These are phyloP conservation scores for Phaenicophaeus curvirostris DNA, from an alignment of 2,797 vertebrate species.

Conservation along the genomic window DNA sequence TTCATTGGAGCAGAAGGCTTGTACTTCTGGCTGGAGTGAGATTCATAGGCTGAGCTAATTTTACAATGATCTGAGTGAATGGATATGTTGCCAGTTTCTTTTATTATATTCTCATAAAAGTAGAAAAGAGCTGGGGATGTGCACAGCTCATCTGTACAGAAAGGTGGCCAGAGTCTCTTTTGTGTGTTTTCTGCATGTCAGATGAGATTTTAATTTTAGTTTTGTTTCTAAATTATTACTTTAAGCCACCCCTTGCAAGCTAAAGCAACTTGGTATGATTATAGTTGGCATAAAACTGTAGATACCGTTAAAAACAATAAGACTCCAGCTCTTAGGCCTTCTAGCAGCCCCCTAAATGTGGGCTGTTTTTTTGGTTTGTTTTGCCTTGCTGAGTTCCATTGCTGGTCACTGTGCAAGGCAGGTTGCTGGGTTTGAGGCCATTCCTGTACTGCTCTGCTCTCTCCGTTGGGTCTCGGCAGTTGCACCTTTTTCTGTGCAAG, in stretches of 20 bases:
- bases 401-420: neutral
- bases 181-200: neutral
- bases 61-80: neutral
- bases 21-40: neutral
- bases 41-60: neutral
- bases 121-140: neutral
- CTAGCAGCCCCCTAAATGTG: neutral
- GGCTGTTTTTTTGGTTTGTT: neutral
- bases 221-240: neutral
- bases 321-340: neutral
- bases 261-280: neutral
- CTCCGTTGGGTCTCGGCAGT: neutral
- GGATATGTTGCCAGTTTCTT: neutral
- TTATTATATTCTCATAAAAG: neutral
- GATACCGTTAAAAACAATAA: neutral
- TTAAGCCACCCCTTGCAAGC: neutral
- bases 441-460: neutral
- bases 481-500: neutral
- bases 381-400: neutral
- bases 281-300: neutral
- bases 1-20: neutral
- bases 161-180: neutral
- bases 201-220: neutral
- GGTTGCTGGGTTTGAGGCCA: accelerated
- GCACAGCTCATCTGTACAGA: neutral